Evolutionary conservation across 1,140 invertebrate genomes (phyloP), one percentile per base, ranked within the genome.

Genomic region (Manduca sexta): DNA sequence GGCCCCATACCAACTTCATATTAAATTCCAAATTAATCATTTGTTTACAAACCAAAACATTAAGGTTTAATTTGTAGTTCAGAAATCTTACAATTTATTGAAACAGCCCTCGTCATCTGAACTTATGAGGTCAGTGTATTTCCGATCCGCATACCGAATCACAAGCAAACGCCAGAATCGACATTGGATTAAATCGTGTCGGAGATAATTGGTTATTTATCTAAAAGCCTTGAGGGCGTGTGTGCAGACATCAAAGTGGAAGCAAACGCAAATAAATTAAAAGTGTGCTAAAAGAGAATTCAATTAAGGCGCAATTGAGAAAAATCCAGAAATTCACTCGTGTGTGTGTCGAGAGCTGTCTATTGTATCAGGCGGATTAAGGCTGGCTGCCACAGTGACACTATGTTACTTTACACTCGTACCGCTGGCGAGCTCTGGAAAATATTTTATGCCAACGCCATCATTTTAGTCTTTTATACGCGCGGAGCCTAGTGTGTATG

Each of bases 191-290:
- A 71, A 73, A 70, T 62, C 64, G 63, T 66, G 72, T 74, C 60
- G 65, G n/a, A 60, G 67, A 68, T 82, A 84, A 80, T 84, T 73
- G 78, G 63, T 75, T 77, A 80, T 80, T 77, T 82, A 81, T 82
- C 68, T 70, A 75, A 74, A 70, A 69, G 52, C 52, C 45, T 60
- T 60, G 44, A 52, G 61, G 56, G 59, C 55, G 56, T 63, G 51
- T 54, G 61, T 45, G 58, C 59, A 54, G 53, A 69, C 64, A 77
- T 82, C 74, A 81, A 81, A 84, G 64, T 56, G 70, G 46, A 54
- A 53, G 55, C 41, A 57, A 64, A 68, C 63, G 69, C 64, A 75
- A 82, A 81, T 78, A 80, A 83, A 82, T 80, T 82, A 49, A 82
- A 79, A 80, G 60, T 72, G 60, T 59, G 57, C 61, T 63, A 60